Conservation (phyloP, 1,140 invertebrate species). For the Proales similis region DNA sequence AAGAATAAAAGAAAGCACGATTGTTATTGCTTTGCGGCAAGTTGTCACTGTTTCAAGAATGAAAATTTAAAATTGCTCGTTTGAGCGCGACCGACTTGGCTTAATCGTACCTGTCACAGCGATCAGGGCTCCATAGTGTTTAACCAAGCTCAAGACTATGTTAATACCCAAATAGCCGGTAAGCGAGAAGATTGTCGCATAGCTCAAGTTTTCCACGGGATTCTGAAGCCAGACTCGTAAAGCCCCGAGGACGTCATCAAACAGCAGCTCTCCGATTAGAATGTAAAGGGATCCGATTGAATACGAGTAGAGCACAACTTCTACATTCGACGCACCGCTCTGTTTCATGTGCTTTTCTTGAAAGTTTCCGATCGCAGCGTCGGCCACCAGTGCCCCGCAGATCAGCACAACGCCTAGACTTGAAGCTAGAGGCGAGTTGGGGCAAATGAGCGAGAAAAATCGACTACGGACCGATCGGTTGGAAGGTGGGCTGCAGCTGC, state of each 20-base stretch:
- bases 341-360: slow-evolving; percentile 36
- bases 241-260: slow-evolving; percentile 10
- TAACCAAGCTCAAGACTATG: slow-evolving; percentile 77
- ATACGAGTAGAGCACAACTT: slow-evolving; percentile 35
- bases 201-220: slow-evolving; percentile 14
- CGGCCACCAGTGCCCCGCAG: slow-evolving; percentile 21
- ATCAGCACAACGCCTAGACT: slow-evolving; percentile 24
- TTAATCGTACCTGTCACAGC: slow-evolving; percentile 63
- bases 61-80: slow-evolving; percentile 53
- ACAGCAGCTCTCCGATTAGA: slow-evolving; percentile 21
- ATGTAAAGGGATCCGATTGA: slow-evolving; percentile 10
- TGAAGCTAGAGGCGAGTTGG: neutral
- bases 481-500: slow-evolving; percentile 76
- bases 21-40: slow-evolving; percentile 77
- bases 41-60: slow-evolving; percentile 52
- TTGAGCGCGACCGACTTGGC: slow-evolving; percentile 62
- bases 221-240: slow-evolving; percentile 26
- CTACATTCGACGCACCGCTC: slow-evolving; percentile 4
- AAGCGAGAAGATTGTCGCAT: slow-evolving; percentile 67
- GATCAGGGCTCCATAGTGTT: slow-evolving; percentile 74
- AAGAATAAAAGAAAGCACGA: slow-evolving; percentile 80
- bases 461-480: slow-evolving; percentile 55
- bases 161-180: slow-evolving; percentile 80
- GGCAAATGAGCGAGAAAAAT: neutral
- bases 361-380: slow-evolving; percentile 36